These are phyloP conservation scores for Trichoplusia ni DNA, from an alignment of 1,140 invertebrate species.

Conservation along the genomic window DNA sequence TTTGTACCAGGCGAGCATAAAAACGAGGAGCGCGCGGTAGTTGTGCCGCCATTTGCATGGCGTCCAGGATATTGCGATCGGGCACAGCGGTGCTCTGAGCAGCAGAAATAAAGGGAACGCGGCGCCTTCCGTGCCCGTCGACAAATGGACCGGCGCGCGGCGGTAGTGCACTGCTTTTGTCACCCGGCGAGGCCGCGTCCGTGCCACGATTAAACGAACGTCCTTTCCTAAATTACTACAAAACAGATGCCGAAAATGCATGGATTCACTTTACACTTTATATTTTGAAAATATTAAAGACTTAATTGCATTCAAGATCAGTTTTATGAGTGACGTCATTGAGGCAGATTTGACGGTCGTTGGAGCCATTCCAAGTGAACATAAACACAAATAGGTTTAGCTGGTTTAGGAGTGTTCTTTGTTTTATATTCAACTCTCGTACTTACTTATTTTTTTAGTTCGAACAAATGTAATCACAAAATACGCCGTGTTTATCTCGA, in stretches of 20 bases:
- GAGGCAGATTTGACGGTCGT: conserved; percentile 20
- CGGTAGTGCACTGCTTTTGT: conserved; percentile 54
- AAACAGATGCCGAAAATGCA: conserved; percentile 16
- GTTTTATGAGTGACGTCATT: conserved; percentile 20
- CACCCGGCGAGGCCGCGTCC: conserved; percentile 30
- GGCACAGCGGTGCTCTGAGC: conserved; percentile 22
- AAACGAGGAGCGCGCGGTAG: conserved; percentile 13
- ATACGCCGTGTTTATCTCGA: conserved; percentile 22
- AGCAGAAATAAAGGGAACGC: conserved; percentile 47
- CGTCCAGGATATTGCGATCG: conserved; percentile 33
- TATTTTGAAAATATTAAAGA: too few species aligned
- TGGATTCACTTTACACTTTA: conserved; percentile 17
- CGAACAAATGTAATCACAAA: conserved; percentile 26
- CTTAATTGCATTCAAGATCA: too few species aligned
- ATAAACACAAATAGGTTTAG: conserved; percentile 8
- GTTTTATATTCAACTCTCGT: conserved; percentile 20
- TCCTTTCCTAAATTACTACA: conserved; percentile 50
- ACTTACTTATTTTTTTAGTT: conserved; percentile 15
- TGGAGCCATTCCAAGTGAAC: conserved; percentile 27
- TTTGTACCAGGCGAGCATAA: conserved; percentile 38
- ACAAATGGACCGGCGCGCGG: conserved; percentile 52
- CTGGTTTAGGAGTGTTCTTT: conserved; percentile 27
- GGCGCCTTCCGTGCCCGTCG: conserved; percentile 40
- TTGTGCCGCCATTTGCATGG: conserved; percentile 46
- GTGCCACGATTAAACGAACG: conserved; percentile 49